Evolutionary conservation across 2,888 invertebrate genomes (phyloP).

Genomic region (Cosmia pyralina): DNA sequence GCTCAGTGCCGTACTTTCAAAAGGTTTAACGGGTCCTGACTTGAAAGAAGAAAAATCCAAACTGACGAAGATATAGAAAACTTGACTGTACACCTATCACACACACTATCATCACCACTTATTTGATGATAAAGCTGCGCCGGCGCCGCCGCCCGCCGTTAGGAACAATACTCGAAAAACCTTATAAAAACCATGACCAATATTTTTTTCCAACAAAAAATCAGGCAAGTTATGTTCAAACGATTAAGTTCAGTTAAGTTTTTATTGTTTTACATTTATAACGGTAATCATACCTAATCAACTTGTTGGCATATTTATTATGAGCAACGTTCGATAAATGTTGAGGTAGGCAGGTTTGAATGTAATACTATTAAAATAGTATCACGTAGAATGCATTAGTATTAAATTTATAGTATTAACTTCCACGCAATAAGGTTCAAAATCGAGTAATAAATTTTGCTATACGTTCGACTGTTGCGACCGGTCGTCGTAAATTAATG

Average conservation of each 20-base stretch:
- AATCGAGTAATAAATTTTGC: not conserved
- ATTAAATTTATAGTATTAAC: constrained; percentile 5
- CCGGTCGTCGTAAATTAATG: constrained; percentile 43
- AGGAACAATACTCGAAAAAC: not conserved
- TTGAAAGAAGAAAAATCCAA: not conserved
- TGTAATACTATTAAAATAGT: constrained; percentile 14
- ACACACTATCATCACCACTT: not conserved
- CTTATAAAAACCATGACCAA: constrained; percentile 39
- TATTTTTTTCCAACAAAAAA: constrained; percentile 28
- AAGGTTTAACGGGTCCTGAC: not conserved
- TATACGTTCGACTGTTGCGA: not conserved
- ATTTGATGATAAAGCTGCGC: constrained; percentile 2
- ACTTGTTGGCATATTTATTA: constrained; percentile 5
- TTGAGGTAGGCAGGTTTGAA: constrained; percentile 47
- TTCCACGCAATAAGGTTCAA: constrained; percentile 11
- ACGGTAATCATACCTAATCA: not conserved
- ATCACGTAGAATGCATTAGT: not conserved
- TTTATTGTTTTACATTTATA: constrained; percentile 29
- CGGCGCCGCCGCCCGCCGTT: not conserved
- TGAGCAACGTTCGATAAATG: constrained; percentile 29
- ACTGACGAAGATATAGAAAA: not conserved
- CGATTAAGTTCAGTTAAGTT: constrained; percentile 13
- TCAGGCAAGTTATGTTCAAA: not conserved
- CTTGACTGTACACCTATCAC: too few relatives aligned
- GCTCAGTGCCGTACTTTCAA: too few relatives aligned